phyloP scores from a whole-genome alignment of 1,140 invertebrate species.

The Melipona quadrifasciata region DNA sequence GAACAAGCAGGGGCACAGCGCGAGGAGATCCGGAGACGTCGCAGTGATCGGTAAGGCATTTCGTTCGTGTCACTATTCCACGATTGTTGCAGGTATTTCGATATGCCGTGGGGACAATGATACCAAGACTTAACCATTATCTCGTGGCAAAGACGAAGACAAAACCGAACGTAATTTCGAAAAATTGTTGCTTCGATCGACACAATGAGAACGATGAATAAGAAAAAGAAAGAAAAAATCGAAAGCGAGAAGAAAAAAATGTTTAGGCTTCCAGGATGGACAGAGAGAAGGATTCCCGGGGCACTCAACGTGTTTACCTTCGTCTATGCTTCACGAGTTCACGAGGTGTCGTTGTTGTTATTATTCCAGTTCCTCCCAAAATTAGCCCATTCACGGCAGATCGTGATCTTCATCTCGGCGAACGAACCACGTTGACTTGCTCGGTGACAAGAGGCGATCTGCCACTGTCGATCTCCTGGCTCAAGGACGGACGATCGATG shows the following conservation, averaged over 20 bases:
- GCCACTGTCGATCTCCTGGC: slow-evolving; percentile 89
- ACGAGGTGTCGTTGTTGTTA: slow-evolving; percentile 65
- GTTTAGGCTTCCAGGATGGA: slow-evolving; percentile 26
- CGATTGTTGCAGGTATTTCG: slow-evolving; percentile 56
- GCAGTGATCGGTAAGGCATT: slow-evolving; percentile 87
- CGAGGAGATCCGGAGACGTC: slow-evolving; percentile 87
- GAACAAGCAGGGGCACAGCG: slow-evolving; percentile 89
- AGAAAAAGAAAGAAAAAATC: neutral
- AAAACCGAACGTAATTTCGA: no score
- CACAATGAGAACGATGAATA: no score
- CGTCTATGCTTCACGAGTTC: slow-evolving; percentile 51
- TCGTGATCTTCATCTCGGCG: slow-evolving; percentile 88
- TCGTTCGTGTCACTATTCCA: slow-evolving; percentile 29
- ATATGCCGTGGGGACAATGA: neutral
- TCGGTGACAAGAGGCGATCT: slow-evolving; percentile 90
- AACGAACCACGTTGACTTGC: slow-evolving; percentile 89
- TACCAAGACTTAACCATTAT: neutral
- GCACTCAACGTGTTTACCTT: slow-evolving; percentile 34
- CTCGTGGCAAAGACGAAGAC: slow-evolving; percentile 1
- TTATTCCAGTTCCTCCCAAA: slow-evolving; percentile 90
- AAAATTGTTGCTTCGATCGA: neutral
- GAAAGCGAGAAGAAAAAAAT: neutral
- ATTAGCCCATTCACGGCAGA: slow-evolving; percentile 89
- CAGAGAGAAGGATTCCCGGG: neutral
- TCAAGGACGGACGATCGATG: slow-evolving; percentile 87